Evolutionary conservation across 1,140 invertebrate species (phyloP), one percentile per base, ranked within the genome.

Genomic region (Anastrepha obliqua): DNA sequence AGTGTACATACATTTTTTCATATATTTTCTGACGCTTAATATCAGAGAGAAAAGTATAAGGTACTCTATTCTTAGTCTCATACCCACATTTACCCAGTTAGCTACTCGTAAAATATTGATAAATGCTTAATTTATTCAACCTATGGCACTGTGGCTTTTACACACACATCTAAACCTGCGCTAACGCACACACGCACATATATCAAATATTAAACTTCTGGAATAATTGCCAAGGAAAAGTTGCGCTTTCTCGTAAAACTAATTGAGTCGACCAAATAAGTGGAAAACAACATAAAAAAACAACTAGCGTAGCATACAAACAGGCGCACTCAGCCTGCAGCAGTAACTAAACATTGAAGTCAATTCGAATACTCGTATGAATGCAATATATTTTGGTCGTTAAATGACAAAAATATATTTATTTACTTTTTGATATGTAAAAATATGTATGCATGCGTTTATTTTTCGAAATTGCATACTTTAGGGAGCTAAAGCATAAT

Each of bases 221-320:
- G 29, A 29, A 74, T 44, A 74, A 74, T 44, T 74, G 39, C 67
- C 67, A 74, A 74, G 9, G 42, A 74, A 74, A 74, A 74, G 67
- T 47, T 67, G 9, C 29, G 29, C 29, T 67, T 67, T 42, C 13
- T 13, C 29, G 64, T 20, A 8, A 67, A 47, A 74, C 42, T 9
- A 74, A 74, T 47, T 47, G 67, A 17, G 42, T 44, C 67, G 29
- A 47, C 44, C 11, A 42, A 7, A n/a, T 15, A 44, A 74, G 20
- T 65, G 6, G 11, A 9, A 70, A 17, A 44, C 11, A 44, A 29
- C 2, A 44, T 13, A 47, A 74, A n/a, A 44, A 47, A 74, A 1
- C 39, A 17, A 1, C 39, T 13, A 44, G 42, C 7, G 42, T 74
- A 47, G 67, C 42, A 74, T 17, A 74, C 67, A 47, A 74, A 6